Percentiles rank a stretch among this genome's conserved stretches.
phyloP scores from a whole-genome alignment of 2,888 invertebrate species.

The Chrysolina haemoptera region DNA sequence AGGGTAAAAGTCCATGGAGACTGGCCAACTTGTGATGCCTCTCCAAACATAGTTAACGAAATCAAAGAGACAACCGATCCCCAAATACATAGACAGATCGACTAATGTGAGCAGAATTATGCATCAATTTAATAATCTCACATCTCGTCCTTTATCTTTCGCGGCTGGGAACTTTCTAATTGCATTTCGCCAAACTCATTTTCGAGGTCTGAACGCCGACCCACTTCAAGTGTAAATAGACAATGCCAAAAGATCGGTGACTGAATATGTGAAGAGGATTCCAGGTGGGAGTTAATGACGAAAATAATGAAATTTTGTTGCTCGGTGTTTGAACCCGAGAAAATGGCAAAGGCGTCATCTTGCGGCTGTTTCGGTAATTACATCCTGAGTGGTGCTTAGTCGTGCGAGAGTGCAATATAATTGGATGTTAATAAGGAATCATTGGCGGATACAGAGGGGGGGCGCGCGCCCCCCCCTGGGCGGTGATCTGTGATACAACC shows the following conservation, averaged over 20 bases:
- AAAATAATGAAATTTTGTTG: constrained; percentile 17
- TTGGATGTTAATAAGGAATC: constrained; percentile 7
- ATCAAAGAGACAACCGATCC: no score
- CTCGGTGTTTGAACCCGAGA: not conserved
- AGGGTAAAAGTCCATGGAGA: no score
- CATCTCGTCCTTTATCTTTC: constrained; percentile 23
- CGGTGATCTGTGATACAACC: no score
- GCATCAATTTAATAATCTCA: not conserved
- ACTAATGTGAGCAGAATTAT: not conserved
- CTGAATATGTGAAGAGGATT: constrained; percentile 10
- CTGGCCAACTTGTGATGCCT: no score
- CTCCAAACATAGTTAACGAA: no score
- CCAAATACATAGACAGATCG: no score
- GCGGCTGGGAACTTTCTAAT: constrained; percentile 27
- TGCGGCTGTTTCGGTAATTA: not conserved
- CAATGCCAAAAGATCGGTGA: constrained; percentile 9
- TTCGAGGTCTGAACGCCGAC: constrained; percentile 3
- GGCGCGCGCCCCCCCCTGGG: no score
- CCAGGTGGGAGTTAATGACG: constrained; percentile 24
- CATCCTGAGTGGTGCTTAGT: not conserved
- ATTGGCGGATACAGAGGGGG: no score
- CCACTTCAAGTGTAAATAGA: constrained; percentile 29
- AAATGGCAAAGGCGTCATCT: constrained; percentile 19
- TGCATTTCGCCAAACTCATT: constrained; percentile 15
- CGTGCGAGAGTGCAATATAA: not conserved